Percentiles rank a stretch among this genome's conserved stretches.
phyloP scores from a whole-genome alignment of 2,113 vertebrate genomes.

The Hystrix cristata region DNA sequence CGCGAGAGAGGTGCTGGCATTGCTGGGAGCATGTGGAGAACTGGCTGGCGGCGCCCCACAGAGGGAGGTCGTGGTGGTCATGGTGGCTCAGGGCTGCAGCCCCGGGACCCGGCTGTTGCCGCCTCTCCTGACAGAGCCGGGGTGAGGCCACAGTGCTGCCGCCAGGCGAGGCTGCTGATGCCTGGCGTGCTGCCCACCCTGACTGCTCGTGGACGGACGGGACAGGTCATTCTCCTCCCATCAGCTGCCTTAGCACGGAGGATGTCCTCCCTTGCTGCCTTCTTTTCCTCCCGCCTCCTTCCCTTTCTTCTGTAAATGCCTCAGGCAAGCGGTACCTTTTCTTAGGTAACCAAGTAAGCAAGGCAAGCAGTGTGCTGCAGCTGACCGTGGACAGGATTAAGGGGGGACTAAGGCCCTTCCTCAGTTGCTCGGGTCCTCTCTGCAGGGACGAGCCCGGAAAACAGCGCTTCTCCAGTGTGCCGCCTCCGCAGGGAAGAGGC shows the following conservation, averaged over 20 bases:
- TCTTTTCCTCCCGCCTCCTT: background rate
- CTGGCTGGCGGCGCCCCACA: accelerated
- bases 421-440: conserved; percentile 78
- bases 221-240: background rate
- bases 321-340: conserved; percentile 42
- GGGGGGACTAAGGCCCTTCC: conserved; percentile 73
- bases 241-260: background rate
- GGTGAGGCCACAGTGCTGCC: too few relatives aligned
- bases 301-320: background rate
- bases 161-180: accelerated
- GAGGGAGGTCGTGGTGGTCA: accelerated
- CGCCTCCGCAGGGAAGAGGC: background rate
- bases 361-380: conserved; percentile 63
- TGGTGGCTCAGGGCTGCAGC: background rate
- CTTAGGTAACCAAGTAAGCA: conserved; percentile 61
- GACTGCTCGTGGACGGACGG: accelerated
- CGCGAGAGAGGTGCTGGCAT: accelerated
- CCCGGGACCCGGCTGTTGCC: accelerated
- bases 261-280: background rate
- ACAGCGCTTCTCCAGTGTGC: conserved; percentile 44
- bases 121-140: background rate
- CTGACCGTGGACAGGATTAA: conserved; percentile 73
- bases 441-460: conserved; percentile 76
- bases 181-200: background rate
- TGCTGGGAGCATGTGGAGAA: background rate